Evolutionary conservation across 1,140 invertebrate genomes (phyloP).

Genomic region (Hylaeus anthracinus): DNA sequence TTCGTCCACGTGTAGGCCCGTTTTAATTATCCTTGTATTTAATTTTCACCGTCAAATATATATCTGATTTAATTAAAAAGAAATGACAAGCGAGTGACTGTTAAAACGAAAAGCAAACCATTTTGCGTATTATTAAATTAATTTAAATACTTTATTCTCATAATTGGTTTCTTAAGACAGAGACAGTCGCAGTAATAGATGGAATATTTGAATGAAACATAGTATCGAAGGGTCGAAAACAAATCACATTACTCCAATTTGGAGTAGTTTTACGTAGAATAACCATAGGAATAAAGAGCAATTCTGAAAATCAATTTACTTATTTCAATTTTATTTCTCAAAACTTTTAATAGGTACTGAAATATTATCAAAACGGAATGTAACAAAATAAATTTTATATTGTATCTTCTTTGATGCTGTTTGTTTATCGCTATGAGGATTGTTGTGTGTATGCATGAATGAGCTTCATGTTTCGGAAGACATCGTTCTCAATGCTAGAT

Average conservation of each 20-base stretch:
- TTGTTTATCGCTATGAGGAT: neutral
- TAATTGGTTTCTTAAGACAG: too few relatives aligned
- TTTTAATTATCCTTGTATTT: neutral
- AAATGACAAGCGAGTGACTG: neutral
- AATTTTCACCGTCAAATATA: neutral
- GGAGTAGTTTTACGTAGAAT: too few relatives aligned
- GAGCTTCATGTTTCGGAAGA: conserved; percentile 25
- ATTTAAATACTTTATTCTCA: neutral
- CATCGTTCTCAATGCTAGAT: conserved; percentile 52
- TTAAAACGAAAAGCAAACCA: neutral
- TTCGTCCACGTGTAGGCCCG: neutral
- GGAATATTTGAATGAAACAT: too few relatives aligned
- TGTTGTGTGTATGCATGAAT: neutral
- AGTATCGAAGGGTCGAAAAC: too few relatives aligned
- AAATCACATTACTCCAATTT: too few relatives aligned
- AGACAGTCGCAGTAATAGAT: too few relatives aligned
- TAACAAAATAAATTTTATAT: neutral
- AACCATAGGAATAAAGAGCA: too few relatives aligned
- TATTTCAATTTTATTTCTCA: too few relatives aligned
- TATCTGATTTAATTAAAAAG: neutral
- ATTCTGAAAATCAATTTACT: too few relatives aligned
- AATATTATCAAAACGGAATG: too few relatives aligned
- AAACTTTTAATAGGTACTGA: too few relatives aligned
- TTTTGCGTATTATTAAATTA: neutral
- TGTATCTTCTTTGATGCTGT: neutral